Evolutionary conservation across 2,113 vertebrate species (phyloP).

Genomic region (Uropsilus gracilis): DNA sequence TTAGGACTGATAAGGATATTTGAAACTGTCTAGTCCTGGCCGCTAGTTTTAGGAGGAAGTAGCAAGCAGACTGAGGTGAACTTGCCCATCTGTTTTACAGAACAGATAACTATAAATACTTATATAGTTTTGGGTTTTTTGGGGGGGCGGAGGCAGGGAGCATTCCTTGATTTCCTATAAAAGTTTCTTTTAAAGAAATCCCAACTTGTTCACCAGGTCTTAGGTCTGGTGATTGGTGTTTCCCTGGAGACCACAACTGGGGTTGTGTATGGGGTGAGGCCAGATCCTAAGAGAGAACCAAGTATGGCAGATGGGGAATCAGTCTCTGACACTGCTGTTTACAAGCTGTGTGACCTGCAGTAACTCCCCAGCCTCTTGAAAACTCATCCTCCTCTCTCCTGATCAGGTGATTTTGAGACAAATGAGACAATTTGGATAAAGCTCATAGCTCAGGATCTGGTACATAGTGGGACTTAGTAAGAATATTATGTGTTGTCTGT

Average conservation of each 20-base stretch:
- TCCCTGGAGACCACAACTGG: neutral
- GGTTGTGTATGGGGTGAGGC: neutral
- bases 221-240: neutral
- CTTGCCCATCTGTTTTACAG: neutral
- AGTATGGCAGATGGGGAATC: neutral
- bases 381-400: neutral
- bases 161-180: constrained; percentile 42
- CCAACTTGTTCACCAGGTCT: neutral
- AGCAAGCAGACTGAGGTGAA: neutral
- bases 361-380: neutral
- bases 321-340: neutral
- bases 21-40: neutral
- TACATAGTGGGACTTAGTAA: neutral
- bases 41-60: constrained; percentile 42
- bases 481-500: neutral
- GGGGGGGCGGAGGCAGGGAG: neutral
- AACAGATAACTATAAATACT: too few relatives aligned
- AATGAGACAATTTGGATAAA: neutral
- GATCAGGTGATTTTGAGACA: neutral
- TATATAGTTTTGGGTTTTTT: too few relatives aligned
- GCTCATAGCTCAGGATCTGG: neutral
- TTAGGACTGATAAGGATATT: neutral
- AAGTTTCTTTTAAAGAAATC: constrained; percentile 44
- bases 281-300: neutral
- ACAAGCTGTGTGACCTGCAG: neutral